Percentiles rank a stretch among this genome's conserved stretches.
Evolutionary conservation across 2,797 vertebrate genomes (phyloP).

Genomic region (Mastacembelus armatus): DNA sequence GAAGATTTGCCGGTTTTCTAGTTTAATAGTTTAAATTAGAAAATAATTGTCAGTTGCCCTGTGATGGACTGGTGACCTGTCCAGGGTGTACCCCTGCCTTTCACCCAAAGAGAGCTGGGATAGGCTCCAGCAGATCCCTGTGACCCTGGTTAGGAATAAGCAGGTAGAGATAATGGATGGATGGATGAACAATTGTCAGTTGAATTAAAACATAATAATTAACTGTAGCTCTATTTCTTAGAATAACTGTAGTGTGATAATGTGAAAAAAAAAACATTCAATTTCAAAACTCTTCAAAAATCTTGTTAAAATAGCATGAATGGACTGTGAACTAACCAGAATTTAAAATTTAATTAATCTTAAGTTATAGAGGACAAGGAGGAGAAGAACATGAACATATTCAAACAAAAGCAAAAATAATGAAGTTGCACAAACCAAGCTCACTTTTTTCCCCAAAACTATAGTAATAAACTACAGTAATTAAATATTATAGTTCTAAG

Average conservation of each 20-base stretch:
- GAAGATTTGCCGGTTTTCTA: background rate
- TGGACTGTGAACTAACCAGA: background rate
- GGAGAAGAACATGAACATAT: conserved; percentile 11
- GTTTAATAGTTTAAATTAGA: too few species aligned
- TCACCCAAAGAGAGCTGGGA: too few species aligned
- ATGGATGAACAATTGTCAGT: too few species aligned
- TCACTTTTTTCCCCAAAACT: background rate
- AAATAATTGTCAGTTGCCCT: too few species aligned
- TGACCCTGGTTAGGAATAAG: too few species aligned
- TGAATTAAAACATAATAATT: too few species aligned
- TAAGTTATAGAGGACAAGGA: background rate
- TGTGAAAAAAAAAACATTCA: background rate
- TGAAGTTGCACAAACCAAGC: background rate
- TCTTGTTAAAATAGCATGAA: background rate
- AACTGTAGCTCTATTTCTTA: background rate
- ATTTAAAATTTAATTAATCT: background rate
- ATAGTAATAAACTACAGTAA: background rate
- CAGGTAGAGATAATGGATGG: too few species aligned
- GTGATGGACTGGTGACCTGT: background rate
- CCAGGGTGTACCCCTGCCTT: too few species aligned
- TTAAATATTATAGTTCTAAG: background rate
- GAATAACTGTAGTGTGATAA: background rate
- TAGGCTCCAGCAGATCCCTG: too few species aligned
- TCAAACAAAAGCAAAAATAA: conserved; percentile 2
- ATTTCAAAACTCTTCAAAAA: background rate